These are phyloP conservation scores for Gibbula magus DNA, from an alignment of 2,888 invertebrate species.

Conservation along the genomic window DNA sequence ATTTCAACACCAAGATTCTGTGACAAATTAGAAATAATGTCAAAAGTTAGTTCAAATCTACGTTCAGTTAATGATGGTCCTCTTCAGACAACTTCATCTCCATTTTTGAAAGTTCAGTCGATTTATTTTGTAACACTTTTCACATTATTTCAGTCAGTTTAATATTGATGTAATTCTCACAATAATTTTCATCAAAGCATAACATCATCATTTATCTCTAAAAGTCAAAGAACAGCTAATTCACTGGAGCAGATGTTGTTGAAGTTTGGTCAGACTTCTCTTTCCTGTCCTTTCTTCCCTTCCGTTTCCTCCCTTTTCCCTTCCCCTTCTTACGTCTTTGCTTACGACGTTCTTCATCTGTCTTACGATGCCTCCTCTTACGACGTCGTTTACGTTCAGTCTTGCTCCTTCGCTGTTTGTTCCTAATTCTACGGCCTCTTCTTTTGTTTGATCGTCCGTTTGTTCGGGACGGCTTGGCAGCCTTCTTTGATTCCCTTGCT, in stretches of 20 bases:
- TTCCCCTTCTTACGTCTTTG: conserved; percentile 39
- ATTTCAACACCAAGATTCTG: no score
- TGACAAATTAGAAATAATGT: no score
- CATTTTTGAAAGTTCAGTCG: no score
- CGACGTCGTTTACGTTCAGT: conserved; percentile 44
- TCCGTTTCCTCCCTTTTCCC: conserved; percentile 32
- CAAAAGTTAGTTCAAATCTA: no score
- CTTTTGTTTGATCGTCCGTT: not conserved
- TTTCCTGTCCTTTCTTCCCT: not conserved
- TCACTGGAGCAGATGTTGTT: not conserved
- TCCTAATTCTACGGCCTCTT: conserved; percentile 20
- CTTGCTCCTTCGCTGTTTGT: conserved; percentile 31
- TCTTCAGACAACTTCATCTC: no score
- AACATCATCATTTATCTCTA: not conserved
- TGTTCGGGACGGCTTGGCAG: not conserved
- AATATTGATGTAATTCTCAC: no score
- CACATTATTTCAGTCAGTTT: no score
- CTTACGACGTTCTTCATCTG: not conserved
- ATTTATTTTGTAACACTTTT: no score
- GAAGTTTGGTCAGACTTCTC: not conserved
- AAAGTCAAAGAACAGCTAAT: not conserved
- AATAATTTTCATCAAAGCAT: no score
- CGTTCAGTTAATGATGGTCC: no score
- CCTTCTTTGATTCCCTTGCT: not conserved
- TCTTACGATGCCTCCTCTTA: conserved; percentile 22